Conservation (phyloP, 1,140 invertebrate genomes). For the Condylostylus longicornis region DNA sequence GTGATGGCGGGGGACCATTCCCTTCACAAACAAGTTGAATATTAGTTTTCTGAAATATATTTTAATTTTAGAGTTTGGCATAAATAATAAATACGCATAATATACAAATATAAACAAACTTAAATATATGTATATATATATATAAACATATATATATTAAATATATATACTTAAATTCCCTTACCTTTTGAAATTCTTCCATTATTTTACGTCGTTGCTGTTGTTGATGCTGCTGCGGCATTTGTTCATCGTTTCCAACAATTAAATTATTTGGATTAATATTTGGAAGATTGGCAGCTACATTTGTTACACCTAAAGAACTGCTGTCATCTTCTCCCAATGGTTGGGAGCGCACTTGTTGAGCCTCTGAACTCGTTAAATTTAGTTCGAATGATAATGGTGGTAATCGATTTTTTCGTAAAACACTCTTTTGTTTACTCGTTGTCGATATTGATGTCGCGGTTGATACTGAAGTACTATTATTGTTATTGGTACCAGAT, state of each 20-base stretch:
- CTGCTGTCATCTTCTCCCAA: conserved; percentile 25
- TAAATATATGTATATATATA: no score
- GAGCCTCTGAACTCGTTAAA: conserved; percentile 10
- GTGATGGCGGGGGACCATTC: conserved; percentile 12
- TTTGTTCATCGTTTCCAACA: neutral
- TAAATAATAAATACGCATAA: no score
- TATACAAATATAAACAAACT: no score
- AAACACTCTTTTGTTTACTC: conserved; percentile 11
- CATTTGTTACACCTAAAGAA: conserved; percentile 9
- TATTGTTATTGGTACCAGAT: conserved; percentile 17
- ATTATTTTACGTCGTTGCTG: conserved; percentile 2
- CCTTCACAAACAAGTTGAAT: conserved; percentile 5
- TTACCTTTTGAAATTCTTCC: conserved; percentile 4
- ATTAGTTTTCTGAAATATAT: conserved; percentile 2
- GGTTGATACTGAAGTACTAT: conserved; percentile 1
- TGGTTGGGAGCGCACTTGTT: conserved; percentile 26
- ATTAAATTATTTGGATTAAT: neutral
- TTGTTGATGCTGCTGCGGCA: neutral
- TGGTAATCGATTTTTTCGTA: conserved; percentile 20
- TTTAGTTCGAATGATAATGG: conserved; percentile 16
- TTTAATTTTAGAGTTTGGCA: no score
- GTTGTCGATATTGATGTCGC: conserved; percentile 2
- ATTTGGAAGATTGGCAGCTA: conserved; percentile 4
- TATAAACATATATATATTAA: no score
- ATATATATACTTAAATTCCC: neutral